Base-by-base conservation (phyloP, 2,888 invertebrate species). In the Hirtodrosophila trivittata region DNA sequence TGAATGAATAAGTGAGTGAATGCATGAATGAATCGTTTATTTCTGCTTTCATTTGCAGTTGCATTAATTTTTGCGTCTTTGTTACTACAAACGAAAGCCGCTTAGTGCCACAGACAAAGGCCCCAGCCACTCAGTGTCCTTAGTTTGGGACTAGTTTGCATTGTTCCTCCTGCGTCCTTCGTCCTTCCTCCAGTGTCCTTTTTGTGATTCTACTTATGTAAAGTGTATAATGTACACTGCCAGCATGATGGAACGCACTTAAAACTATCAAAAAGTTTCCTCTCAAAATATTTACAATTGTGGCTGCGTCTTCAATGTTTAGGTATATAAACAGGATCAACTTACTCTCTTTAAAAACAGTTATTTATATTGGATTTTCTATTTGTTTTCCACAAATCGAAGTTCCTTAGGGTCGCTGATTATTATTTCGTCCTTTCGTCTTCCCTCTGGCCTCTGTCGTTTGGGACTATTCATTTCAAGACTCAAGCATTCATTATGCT, bases 401-500 rank as follows among this genome's bases (percentile, higher is more conserved):
- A 32, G 10, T 28, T 28, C 18, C 6, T 28, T 7, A 0, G 1
- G 8, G 9, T 9, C 8, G 38, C 7, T 12, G n/a, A 10, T 39
- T 28, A 25, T 32, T 1, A 18, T 21, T 49, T 33, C 18, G 38
- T 32, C 12, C 57, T 33, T 21, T 10, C 12, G 9, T 14, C 18
- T n/a, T 21, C 10, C 12, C 12, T 14, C 18, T n/a, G 14, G 14
- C 12, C 45, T 38, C 35, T 49, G 39, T 33, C 10, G 63, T 14
- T 47, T 26, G 57, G 18, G 18, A 59, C 64, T 42, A 71, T 66
- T 78, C 54, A 68, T 63, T 72, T 60, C 16, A 51, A 47, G 55
- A 52, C 64, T 54, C 32, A 66, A 66, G 62, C 59, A 66, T 73
- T 83, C 64, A 72, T 76, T 80, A 69, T 76, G 63, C 46, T 71